Evolutionary conservation across 2,797 vertebrate species (phyloP), one percentile per base, ranked within the genome.

Genomic region (Melopsittacus undulatus): DNA sequence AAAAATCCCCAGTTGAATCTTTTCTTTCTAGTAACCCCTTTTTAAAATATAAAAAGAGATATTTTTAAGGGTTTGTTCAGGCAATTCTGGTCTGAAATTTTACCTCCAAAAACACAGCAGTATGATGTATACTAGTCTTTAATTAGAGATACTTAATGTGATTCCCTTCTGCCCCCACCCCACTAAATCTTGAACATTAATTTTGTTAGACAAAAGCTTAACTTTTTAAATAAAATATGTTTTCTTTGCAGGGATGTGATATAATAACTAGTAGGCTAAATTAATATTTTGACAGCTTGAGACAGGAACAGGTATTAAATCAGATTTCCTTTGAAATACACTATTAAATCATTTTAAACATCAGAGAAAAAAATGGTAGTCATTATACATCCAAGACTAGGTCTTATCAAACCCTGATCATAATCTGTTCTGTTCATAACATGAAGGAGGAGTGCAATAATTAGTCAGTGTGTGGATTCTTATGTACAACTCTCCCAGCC

Each of bases 271-370:
- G n/a, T 29, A 88, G n/a, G 27, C 29, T 76, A 87, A 77, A 84
- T 49, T 91, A n/a, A 48, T 90, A 26, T 86, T 95, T 90, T 95
- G 81, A 77, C 59, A 94, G 54, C 27, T 63, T 90, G 40, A 80
- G 67, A 54, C 54, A 79, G 30, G 40, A 87, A 83, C 13, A 85
- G 54, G 46, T 70, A 77, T 32, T 93, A 80, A 83, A 72, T 70
- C 30, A 68, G 20, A 94, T 91, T 67, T 84, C 54, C 13, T 78
- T 89, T 77, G 78, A 82, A 84, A 91, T 74, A 77, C 14, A 63
- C 29, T 23, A 45, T 83, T 56, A 82, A 89, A 90, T 15, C 16
- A 40, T 84, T 72, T 96, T 70, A 77, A 79, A 67, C 1, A 36
- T 66, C 38, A 85, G 57, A 89, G 75, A n/a, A 89, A 80, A 80